Evolutionary conservation across 23 tunicate genomes (phyloP).

Genomic region (Styela clava): DNA sequence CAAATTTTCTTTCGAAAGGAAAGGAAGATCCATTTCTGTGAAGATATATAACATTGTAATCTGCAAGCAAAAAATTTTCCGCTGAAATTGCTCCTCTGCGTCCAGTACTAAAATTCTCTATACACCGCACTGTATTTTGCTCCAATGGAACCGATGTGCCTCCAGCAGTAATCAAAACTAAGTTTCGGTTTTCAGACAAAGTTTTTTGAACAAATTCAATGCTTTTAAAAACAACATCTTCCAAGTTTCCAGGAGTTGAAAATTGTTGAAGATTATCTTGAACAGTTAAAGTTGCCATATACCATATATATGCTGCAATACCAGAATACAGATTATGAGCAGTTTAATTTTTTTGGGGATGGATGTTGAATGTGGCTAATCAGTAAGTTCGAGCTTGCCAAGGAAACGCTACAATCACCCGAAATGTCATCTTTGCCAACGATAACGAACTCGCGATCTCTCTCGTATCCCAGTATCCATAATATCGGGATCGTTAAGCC

Average conservation of each 20-base stretch:
- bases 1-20: slow-evolving; percentile 41
- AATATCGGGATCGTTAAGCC: no score
- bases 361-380: no score
- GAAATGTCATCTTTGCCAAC: no score
- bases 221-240: neutral
- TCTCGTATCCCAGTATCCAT: no score
- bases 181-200: slow-evolving; percentile 15
- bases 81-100: slow-evolving; percentile 81
- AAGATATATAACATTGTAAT: slow-evolving; percentile 60
- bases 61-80: slow-evolving; percentile 56
- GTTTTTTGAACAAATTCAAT: neutral
- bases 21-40: slow-evolving; percentile 51
- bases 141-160: slow-evolving; percentile 82
- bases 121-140: slow-evolving; percentile 43
- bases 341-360: no score
- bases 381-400: no score
- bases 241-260: neutral
- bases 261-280: neutral
- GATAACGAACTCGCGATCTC: no score
- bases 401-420: no score
- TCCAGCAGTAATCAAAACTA: slow-evolving; percentile 81
- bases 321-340: neutral
- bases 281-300: neutral
- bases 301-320: neutral
- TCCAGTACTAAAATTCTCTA: slow-evolving; percentile 96